Conservation (phyloP, 2,888 invertebrate genomes). For the Galeopsomyia nigrocyanea region DNA sequence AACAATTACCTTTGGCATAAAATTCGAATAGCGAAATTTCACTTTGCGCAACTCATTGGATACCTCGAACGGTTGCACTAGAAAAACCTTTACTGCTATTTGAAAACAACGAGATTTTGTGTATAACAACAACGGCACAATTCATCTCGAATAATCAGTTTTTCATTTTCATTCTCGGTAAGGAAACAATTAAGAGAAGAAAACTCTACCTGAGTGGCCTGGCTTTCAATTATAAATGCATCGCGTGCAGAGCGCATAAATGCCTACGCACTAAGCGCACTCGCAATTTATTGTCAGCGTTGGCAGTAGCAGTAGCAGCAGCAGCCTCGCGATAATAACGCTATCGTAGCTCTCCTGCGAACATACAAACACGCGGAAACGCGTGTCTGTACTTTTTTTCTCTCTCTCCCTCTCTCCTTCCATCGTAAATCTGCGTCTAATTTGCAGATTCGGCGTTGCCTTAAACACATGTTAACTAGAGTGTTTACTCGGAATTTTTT, state of each 20-base stretch:
- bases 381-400: slow-evolving; percentile 4
- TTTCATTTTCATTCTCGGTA: background rate
- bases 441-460: background rate
- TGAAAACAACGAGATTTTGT: background rate
- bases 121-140: slow-evolving; percentile 17
- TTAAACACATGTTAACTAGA: no score
- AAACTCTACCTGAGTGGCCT: slow-evolving; percentile 17
- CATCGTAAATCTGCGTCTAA: background rate
- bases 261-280: no score
- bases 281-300: slow-evolving; percentile 10
- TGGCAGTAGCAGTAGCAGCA: background rate
- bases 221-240: slow-evolving; percentile 26
- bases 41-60: no score
- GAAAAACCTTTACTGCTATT: no score
- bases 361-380: background rate
- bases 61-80: no score
- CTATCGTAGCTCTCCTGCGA: background rate
- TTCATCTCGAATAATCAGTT: background rate
- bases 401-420: background rate
- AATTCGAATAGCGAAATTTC: no score
- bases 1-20: no score
- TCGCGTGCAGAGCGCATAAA: background rate
- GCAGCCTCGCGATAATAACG: background rate
- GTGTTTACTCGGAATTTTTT: no score
- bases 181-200: slow-evolving; percentile 30